These are phyloP conservation scores for Hypsibius dujardini DNA, from an alignment of 1,140 invertebrate species.

Conservation along the genomic window DNA sequence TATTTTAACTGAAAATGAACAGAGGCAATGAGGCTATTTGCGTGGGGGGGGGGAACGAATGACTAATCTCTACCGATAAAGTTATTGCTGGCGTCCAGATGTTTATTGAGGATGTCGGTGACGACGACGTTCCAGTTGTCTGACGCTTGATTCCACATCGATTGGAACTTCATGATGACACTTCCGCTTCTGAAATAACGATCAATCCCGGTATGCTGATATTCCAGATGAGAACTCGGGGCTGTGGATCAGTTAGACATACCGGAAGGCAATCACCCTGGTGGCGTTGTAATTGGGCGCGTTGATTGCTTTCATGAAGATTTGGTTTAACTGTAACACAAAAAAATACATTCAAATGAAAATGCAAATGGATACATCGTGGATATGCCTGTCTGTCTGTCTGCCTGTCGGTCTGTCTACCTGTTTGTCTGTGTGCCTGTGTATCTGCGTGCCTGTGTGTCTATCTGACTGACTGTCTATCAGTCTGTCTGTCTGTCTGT, in stretches of 20 bases:
- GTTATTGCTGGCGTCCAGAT: slow-evolving; percentile 13
- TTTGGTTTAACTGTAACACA: neutral
- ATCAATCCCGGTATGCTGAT: neutral
- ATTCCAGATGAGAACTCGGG: neutral
- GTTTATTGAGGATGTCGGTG: neutral
- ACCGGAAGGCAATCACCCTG: neutral
- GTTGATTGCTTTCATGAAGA: neutral
- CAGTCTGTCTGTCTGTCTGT: too few relatives aligned
- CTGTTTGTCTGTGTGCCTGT: too few relatives aligned
- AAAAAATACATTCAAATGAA: too few relatives aligned
- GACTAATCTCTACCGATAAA: slow-evolving; percentile 9
- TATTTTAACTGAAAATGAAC: neutral
- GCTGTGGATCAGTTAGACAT: neutral
- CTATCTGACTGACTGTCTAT: too few relatives aligned
- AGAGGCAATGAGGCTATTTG: too few relatives aligned
- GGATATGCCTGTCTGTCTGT: too few relatives aligned
- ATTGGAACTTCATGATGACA: neutral
- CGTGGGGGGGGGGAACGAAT: too few relatives aligned
- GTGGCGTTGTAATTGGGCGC: neutral
- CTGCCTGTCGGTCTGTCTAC: too few relatives aligned
- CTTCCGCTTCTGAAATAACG: neutral
- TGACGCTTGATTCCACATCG: slow-evolving; percentile 13
- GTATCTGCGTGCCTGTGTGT: too few relatives aligned
- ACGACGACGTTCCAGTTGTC: neutral
- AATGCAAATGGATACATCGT: too few relatives aligned